phyloP scores from a whole-genome alignment of 2,888 invertebrate genomes.

The Hydrotaea diabolus region DNA sequence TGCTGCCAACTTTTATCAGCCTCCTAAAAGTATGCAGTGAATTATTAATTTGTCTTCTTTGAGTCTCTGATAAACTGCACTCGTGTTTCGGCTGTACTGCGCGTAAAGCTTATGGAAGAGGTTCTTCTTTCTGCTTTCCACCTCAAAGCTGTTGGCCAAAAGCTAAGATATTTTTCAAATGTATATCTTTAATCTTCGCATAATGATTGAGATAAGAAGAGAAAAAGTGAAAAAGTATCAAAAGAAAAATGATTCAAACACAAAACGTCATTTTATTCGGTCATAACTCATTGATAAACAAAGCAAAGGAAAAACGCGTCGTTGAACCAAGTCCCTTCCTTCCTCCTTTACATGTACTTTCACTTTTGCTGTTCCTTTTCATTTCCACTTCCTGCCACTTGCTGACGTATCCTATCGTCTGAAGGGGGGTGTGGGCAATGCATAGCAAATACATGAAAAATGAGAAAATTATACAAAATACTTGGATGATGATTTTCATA shows the following conservation, averaged over 20 bases:
- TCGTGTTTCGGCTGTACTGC: background rate
- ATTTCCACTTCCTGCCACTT: background rate
- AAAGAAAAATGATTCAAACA: conserved; percentile 67
- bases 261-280: conserved; percentile 68
- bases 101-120: no score
- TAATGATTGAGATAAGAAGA: conserved; percentile 25
- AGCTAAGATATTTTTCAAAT: conserved; percentile 1
- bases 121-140: background rate
- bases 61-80: background rate
- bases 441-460: conserved; percentile 48
- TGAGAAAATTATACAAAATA: conserved; percentile 42
- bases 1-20: background rate
- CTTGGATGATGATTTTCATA: conserved; percentile 32
- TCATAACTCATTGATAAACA: conserved; percentile 68
- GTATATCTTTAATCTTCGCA: conserved; percentile 31
- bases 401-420: background rate
- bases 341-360: no score
- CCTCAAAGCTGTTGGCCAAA: background rate
- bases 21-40: conserved; percentile 23
- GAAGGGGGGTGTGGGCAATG: no score
- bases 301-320: background rate
- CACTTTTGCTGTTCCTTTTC: background rate
- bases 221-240: conserved; percentile 3
- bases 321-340: no score
- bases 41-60: background rate